Evolutionary conservation across 2,888 invertebrate species (phyloP), one percentile per base, ranked within the genome.

Genomic region (Spodoptera picta): DNA sequence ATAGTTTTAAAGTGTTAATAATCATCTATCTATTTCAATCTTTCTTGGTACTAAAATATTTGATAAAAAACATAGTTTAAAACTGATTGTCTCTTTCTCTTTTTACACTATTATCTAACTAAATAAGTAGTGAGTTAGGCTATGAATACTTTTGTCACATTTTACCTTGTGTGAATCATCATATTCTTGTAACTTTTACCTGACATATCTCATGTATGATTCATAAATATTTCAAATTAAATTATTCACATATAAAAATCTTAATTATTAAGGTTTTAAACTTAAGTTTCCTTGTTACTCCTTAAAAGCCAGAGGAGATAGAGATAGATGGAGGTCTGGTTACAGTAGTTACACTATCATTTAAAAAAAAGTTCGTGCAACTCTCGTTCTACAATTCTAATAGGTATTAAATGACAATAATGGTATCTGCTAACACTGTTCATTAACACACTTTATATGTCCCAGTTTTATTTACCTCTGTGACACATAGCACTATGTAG

Each of bases 101-200:
- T 36, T 36, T 5, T 36, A 36, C 36, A 36, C 2, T 36, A 36
- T 5, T 36, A 36, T 36, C 7, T 36, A 36, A 36, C 6, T 36
- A 36, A 36, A 10, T 55, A 23, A 1, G 4, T 23, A 27, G 36
- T 41, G 12, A 9, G 24, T 0, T 44, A 19, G 4, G 5, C 14
- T 2, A 43, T 36, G 41, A 11, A 47, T 4, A 42, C 19, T 48
- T 6, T 19, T 24, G 47, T 56, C 31, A 10, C 4, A 54, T 47
- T 51, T 51, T 6, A 0, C 45, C 24, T 51, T 24, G 23, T 47
- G 12, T 51, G 69, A 74, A 41, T 74, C 65, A 71, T 61, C 14
- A 36, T 23, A 49, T 46, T 44, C 48, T 59, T 55, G 56, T 69
- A 49, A 41, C n/a, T 52, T 12, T 41, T 75, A 59, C 73, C 79